Evolutionary conservation across 2,113 vertebrate species (phyloP).

Genomic region (Amblyornis subalaris): DNA sequence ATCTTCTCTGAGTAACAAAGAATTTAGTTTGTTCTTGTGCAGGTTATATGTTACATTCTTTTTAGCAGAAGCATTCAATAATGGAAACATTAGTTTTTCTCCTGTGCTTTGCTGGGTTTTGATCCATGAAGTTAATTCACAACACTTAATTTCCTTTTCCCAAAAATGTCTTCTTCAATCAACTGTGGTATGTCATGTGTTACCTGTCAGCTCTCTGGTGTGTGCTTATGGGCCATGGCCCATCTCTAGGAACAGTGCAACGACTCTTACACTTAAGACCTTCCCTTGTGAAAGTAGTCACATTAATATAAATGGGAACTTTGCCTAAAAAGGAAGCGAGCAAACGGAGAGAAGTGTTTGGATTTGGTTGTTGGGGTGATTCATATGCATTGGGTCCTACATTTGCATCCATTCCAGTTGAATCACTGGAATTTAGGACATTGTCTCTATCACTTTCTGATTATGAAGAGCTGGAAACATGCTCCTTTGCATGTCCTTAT

Average conservation of each 20-base stretch:
- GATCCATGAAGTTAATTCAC: neutral
- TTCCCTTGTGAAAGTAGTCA: neutral
- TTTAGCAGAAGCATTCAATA: neutral
- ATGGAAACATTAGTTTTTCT: neutral
- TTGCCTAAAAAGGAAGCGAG: neutral
- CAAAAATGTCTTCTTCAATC: neutral
- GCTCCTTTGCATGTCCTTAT: neutral
- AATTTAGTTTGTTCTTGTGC: neutral
- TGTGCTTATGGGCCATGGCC: neutral
- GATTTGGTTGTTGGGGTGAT: neutral
- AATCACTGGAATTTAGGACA: neutral
- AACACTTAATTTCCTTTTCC: neutral
- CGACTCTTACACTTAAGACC: neutral
- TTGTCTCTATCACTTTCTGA: neutral
- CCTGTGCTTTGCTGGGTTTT: neutral
- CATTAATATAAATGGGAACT: neutral
- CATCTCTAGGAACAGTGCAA: neutral
- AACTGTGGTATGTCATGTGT: neutral
- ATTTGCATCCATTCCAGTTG: neutral
- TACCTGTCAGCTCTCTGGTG: neutral
- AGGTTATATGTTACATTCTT: neutral
- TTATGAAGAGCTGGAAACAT: neutral
- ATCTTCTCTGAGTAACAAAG: neutral
- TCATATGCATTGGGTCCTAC: neutral
- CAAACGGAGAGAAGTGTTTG: neutral